Percentiles rank a stretch among this genome's conserved stretches.
These are phyloP conservation scores for Noctua janthe DNA, from an alignment of 2,888 invertebrate species.

Conservation along the genomic window DNA sequence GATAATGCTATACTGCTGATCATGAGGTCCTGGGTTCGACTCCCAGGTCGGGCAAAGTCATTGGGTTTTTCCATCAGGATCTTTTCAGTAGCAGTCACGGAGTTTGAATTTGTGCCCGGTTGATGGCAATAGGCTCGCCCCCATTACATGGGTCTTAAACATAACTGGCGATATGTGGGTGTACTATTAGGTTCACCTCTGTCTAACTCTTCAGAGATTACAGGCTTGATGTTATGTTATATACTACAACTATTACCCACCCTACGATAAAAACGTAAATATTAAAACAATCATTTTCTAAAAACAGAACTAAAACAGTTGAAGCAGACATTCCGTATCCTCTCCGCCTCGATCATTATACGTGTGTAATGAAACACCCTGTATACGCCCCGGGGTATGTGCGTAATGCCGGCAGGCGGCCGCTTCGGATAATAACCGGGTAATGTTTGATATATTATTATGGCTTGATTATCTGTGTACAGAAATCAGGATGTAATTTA, in stretches of 20 bases:
- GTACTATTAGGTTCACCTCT: no score
- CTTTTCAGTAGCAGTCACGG: no score
- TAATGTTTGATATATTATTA: constrained; percentile 46
- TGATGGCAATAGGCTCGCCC: no score
- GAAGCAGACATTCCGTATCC: constrained; percentile 34
- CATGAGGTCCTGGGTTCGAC: no score
- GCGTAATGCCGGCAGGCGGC: constrained; percentile 34
- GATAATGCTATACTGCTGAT: not conserved
- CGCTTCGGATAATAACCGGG: constrained; percentile 42
- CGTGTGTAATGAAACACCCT: constrained; percentile 59
- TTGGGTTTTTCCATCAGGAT: no score
- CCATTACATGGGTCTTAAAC: no score
- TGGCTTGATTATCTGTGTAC: constrained; percentile 22
- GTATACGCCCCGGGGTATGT: constrained; percentile 38
- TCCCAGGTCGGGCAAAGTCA: no score
- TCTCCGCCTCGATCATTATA: constrained; percentile 48
- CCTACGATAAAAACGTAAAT: not conserved
- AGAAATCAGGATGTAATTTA: constrained; percentile 18
- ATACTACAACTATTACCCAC: not conserved
- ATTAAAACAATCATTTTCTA: constrained; percentile 25
- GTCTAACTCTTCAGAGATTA: no score
- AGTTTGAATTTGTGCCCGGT: no score
- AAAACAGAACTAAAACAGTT: constrained; percentile 23
- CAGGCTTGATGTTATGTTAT: no score
- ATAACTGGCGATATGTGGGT: no score